phyloP scores from a whole-genome alignment of 2,888 invertebrate species.

The Liodrosophila aerea region DNA sequence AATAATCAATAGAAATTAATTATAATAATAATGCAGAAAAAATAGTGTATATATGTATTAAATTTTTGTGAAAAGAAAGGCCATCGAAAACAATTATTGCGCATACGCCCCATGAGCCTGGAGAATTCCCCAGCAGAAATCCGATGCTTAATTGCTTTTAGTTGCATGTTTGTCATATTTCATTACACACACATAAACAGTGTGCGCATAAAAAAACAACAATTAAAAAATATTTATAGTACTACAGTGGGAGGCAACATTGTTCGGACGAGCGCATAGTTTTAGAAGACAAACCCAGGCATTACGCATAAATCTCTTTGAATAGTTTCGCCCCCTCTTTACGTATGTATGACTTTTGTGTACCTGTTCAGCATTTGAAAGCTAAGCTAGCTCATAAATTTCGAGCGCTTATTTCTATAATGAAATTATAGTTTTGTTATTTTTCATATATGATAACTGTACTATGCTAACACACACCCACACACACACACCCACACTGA shows the following conservation, averaged over 20 bases:
- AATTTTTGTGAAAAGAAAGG: slow-evolving; percentile 20
- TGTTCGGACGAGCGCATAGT: slow-evolving; percentile 39
- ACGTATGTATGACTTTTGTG: slow-evolving; percentile 20
- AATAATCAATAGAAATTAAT: slow-evolving; percentile 64
- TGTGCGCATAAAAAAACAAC: slow-evolving; percentile 17
- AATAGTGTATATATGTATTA: background rate
- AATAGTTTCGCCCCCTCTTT: slow-evolving; percentile 3
- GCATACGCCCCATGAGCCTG: slow-evolving; percentile 24
- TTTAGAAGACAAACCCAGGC: slow-evolving; percentile 33
- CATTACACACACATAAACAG: slow-evolving; percentile 20
- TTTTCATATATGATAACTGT: slow-evolving; percentile 41
- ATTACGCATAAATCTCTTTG: slow-evolving; percentile 47
- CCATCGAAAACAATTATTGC: slow-evolving; percentile 43
- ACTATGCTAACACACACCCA: too few species aligned
- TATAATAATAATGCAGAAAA: slow-evolving; percentile 31
- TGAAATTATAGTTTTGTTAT: slow-evolving; percentile 58
- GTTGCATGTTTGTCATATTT: slow-evolving; percentile 55
- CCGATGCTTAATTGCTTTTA: slow-evolving; percentile 60
- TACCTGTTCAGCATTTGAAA: slow-evolving; percentile 46
- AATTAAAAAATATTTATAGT: slow-evolving; percentile 32
- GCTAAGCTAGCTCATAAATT: slow-evolving; percentile 49
- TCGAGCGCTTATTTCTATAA: slow-evolving; percentile 60
- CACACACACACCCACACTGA: too few species aligned
- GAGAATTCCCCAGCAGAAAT: slow-evolving; percentile 24
- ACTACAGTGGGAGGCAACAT: slow-evolving; percentile 13